Conservation (phyloP, 2,113 vertebrate genomes). For the Calyptomena viridis region DNA sequence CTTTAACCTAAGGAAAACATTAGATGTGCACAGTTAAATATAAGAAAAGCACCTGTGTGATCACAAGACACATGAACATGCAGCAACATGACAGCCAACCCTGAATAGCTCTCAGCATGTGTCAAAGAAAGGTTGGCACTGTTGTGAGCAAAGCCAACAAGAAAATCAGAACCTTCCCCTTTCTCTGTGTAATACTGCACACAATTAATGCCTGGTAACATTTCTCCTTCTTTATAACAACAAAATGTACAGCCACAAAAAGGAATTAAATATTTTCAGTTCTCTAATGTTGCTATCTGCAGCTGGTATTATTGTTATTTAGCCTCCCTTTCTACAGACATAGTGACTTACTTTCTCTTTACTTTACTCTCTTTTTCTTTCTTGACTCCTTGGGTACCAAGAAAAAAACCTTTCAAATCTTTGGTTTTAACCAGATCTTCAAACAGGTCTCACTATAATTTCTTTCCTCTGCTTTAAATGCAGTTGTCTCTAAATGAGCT, state of each 20-base stretch:
- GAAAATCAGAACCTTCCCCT: neutral
- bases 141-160: neutral
- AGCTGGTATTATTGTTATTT: neutral
- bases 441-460: neutral
- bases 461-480: neutral
- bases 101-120: neutral
- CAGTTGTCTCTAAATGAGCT: neutral
- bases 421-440: neutral
- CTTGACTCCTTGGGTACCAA: neutral
- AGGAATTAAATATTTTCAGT: neutral
- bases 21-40: neutral
- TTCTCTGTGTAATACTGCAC: neutral
- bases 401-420: neutral
- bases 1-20: conserved; percentile 73
- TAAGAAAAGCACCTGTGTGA: neutral
- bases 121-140: neutral
- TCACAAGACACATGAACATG: neutral
- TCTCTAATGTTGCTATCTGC: neutral
- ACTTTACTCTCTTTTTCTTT: neutral
- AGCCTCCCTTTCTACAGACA: neutral
- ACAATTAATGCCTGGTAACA: neutral
- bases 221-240: neutral
- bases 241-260: neutral
- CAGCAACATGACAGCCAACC: neutral
- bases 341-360: neutral